Evolutionary conservation across 1,140 invertebrate genomes (phyloP), one percentile per base, ranked within the genome.

Genomic region (Druon quercuslanigerum): DNA sequence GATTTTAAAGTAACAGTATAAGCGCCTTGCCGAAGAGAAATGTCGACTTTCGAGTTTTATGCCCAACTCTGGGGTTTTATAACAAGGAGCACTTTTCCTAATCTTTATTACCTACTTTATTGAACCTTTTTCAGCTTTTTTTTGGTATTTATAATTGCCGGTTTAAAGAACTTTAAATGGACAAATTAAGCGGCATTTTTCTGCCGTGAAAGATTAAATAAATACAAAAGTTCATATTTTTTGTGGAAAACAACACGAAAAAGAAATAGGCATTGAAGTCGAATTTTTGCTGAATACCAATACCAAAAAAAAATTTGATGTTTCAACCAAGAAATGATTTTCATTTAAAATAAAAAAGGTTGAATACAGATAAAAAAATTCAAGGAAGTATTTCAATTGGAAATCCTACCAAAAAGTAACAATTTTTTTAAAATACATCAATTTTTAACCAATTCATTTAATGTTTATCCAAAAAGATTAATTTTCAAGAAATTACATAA

Each of bases 51-150:
- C 25, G 6, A 66, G 25, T 66, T 66, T 40, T 66, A 66, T 40
- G 60, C 60, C 9, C 19, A 60, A 33, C 60, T 66, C 25, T 66
- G 12, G 20, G 25, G 33, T 66, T 40, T 66, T 66, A 66, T 66
- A 66, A 66, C 60, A 66, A 20, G 60, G 60, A 66, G 33, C 60
- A 66, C 60, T 66, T 40, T 66, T 66, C 40, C 60, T 66, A 66
- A 66, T 66, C 60, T 66, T 66, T 66, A 66, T 66, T 66, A 66
- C 60, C 25, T 33, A 33, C 60, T 5, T 66, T 66, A 66, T 66
- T 66, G n/a, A 66, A 66, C 25, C 60, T 66, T 66, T 60, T 12
- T 33, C 40, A 25, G 20, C 3, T 6, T 25, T 66, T 66, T 66
- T 40, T 33, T 14, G 16, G 0, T 66, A 66, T 66, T 66, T 66